A percentile compares a stretch with the other conserved stretches of the same genome.
These are phyloP conservation scores for Heteropelma amictum DNA, from an alignment of 2,888 invertebrate genomes.

Conservation along the genomic window DNA sequence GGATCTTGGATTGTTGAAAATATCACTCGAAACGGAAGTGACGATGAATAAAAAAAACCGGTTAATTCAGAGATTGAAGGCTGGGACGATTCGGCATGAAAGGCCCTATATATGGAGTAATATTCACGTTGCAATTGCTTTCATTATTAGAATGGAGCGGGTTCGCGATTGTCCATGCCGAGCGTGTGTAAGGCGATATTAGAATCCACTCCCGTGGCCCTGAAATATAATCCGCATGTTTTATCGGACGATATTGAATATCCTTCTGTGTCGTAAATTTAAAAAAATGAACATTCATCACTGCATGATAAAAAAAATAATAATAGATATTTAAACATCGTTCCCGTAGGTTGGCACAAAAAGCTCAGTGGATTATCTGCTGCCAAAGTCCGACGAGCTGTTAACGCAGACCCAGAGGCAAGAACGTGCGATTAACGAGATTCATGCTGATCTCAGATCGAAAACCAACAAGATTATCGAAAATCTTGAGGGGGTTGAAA, in stretches of 20 bases:
- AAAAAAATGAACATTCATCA: neutral
- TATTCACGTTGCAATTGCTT: neutral
- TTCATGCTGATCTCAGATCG: conserved; percentile 88
- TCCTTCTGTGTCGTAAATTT: neutral
- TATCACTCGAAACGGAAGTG: no score
- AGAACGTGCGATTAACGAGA: conserved; percentile 91
- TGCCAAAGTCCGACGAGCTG: conserved; percentile 92
- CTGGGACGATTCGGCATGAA: neutral
- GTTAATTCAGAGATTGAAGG: no score
- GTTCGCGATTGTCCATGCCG: neutral
- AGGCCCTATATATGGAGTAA: neutral
- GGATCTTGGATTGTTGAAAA: no score
- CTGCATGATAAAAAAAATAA: neutral
- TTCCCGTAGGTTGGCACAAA: conserved; percentile 85
- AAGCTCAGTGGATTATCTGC: conserved; percentile 90
- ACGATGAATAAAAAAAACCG: no score
- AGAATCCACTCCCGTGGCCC: conserved; percentile 57
- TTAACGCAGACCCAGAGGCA: conserved; percentile 92
- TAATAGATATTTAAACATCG: neutral
- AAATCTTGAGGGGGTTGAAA: conserved; percentile 92
- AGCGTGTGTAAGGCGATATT: conserved; percentile 13
- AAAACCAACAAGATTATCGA: conserved; percentile 93
- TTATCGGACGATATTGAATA: neutral
- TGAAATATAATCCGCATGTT: conserved; percentile 59
- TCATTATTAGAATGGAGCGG: neutral